These are phyloP conservation scores for Amyelois transitella DNA, from an alignment of 1,140 invertebrate species.

Conservation along the genomic window DNA sequence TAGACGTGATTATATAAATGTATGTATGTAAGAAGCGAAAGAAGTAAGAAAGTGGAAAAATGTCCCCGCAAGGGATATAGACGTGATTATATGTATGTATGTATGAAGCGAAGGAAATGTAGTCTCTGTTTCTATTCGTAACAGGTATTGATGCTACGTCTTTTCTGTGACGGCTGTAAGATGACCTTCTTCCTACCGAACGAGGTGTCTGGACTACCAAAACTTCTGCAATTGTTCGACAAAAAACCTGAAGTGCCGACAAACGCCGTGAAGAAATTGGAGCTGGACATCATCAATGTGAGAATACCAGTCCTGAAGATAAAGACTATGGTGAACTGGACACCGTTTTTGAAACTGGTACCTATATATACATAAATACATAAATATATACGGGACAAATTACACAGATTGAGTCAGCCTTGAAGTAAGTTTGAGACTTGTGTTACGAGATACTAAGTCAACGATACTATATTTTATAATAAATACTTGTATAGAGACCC, in stretches of 20 bases:
- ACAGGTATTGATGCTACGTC: background rate
- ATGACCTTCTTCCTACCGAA: background rate
- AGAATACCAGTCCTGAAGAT: background rate
- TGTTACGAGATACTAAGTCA: too few relatives aligned
- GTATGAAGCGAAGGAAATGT: too few relatives aligned
- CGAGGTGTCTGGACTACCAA: background rate
- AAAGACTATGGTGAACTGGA: background rate
- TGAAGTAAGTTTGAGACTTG: too few relatives aligned
- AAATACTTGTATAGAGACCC: too few relatives aligned
- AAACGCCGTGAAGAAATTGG: background rate
- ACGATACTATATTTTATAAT: too few relatives aligned
- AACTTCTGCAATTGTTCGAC: background rate
- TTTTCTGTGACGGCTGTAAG: background rate
- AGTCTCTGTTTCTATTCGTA: background rate
- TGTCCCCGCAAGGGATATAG: too few relatives aligned
- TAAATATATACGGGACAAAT: too few relatives aligned
- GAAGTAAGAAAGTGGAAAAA: too few relatives aligned
- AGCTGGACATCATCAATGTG: background rate
- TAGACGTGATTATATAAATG: too few relatives aligned
- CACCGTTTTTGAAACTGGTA: background rate
- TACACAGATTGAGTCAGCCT: too few relatives aligned
- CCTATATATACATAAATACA: background rate
- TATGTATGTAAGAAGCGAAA: too few relatives aligned
- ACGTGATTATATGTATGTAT: too few relatives aligned
- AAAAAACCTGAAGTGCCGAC: background rate